phyloP scores from a whole-genome alignment of 64 coral and sea anemone species.

The Montipora sp. region DNA sequence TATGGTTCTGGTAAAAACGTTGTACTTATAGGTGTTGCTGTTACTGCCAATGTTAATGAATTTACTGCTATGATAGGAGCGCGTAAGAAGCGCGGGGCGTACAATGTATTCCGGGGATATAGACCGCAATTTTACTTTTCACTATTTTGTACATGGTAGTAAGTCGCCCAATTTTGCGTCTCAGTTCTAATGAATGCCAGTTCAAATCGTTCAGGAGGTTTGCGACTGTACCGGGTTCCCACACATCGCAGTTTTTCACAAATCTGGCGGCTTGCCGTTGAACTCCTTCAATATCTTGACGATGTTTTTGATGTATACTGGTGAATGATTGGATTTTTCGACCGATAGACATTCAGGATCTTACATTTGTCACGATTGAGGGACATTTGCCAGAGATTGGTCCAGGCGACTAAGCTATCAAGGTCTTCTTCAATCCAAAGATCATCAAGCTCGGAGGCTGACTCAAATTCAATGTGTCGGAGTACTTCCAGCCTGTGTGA shows the following conservation, averaged over 20 bases:
- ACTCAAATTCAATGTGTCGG: not conserved
- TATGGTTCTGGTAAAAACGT: no score
- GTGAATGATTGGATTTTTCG: no score
- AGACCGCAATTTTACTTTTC: not conserved
- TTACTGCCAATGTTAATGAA: no score
- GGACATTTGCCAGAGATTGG: no score
- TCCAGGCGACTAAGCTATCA: no score
- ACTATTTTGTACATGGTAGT: constrained; percentile 24
- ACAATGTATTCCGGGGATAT: not conserved
- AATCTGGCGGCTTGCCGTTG: not conserved
- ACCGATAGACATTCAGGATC: no score
- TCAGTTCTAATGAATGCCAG: constrained; percentile 1
- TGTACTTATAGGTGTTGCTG: no score
- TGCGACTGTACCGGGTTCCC: not conserved
- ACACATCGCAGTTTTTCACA: not conserved
- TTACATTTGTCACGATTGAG: no score
- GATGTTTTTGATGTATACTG: not conserved
- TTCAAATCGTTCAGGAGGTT: constrained; percentile 1
- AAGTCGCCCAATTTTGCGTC: not conserved
- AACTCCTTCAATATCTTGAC: not conserved
- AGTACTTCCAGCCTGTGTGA: not conserved
- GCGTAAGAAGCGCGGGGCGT: no score
- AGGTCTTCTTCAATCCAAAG: not conserved
- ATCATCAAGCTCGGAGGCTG: not conserved
- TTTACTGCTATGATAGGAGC: no score